Percentiles rank a stretch among this genome's conserved stretches.
These are phyloP conservation scores for Autographa gamma DNA, from an alignment of 2,888 invertebrate species.

Conservation along the genomic window DNA sequence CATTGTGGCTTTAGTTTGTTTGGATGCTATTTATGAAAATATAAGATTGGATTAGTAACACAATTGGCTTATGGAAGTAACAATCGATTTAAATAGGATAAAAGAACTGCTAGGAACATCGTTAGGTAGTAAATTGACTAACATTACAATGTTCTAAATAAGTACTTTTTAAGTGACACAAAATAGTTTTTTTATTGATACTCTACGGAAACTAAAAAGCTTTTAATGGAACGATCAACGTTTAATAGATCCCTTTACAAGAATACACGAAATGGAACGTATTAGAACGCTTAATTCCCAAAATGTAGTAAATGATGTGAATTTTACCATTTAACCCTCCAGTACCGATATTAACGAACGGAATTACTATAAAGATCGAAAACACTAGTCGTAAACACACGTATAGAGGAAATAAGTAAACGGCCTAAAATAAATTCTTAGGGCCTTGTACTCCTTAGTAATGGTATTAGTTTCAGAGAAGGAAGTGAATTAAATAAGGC, in stretches of 20 bases:
- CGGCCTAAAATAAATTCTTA: conserved; percentile 31
- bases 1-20: conserved; percentile 32
- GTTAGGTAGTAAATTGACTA: conserved; percentile 13
- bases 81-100: too few relatives aligned
- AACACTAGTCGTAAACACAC: conserved; percentile 70
- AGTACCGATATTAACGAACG: conserved; percentile 74
- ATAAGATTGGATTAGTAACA: not conserved
- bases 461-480: conserved; percentile 11
- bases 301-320: conserved; percentile 72
- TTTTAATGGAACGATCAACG: conserved; percentile 53
- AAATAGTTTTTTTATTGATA: not conserved
- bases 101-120: not conserved
- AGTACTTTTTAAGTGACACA: not conserved
- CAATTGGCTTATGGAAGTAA: too few relatives aligned
- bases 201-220: conserved; percentile 25
- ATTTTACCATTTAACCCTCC: conserved; percentile 75
- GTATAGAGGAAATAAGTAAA: conserved; percentile 47
- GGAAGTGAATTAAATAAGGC: conserved; percentile 27
- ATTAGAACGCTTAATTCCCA: conserved; percentile 71
- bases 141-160: not conserved
- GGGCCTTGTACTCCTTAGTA: conserved; percentile 8
- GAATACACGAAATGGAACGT: conserved; percentile 59
- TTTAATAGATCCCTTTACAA: conserved; percentile 57
- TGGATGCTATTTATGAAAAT: not conserved
- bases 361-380: conserved; percentile 75